Evolutionary conservation across 2,113 vertebrate species (phyloP).

Genomic region (Bostrychus sinensis): DNA sequence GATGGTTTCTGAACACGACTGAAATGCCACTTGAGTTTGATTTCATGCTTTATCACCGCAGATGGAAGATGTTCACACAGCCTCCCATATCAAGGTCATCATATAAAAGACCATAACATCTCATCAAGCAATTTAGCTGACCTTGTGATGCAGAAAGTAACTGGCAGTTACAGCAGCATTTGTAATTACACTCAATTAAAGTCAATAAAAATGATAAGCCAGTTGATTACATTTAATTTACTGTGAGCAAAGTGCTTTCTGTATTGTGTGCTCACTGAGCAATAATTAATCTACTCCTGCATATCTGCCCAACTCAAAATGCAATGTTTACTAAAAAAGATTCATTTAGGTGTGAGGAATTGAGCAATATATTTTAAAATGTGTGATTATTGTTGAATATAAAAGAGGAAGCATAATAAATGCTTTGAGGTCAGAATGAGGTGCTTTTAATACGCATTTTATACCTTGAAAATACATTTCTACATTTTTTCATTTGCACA

Average conservation of each 20-base stretch:
- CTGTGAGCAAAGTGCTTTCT: slow-evolving; percentile 59
- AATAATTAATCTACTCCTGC: slow-evolving; percentile 60
- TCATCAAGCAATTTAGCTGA: slow-evolving; percentile 67
- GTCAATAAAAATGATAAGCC: slow-evolving; percentile 73
- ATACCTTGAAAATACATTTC: background rate
- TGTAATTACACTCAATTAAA: slow-evolving; percentile 74
- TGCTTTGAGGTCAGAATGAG: background rate
- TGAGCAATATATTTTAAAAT: slow-evolving; percentile 17
- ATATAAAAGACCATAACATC: slow-evolving; percentile 68
- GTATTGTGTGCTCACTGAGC: slow-evolving; percentile 48
- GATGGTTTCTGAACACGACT: slow-evolving; percentile 19
- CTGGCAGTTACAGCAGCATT: slow-evolving; percentile 67
- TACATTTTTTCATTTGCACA: background rate
- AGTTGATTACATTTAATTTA: slow-evolving; percentile 74
- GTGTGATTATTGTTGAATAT: slow-evolving; percentile 7
- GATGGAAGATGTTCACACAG: slow-evolving; percentile 43
- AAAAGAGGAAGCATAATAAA: background rate
- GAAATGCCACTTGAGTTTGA: slow-evolving; percentile 37
- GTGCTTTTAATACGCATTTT: no score
- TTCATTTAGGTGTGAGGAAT: slow-evolving; percentile 22
- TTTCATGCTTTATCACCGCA: slow-evolving; percentile 54
- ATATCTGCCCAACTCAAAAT: slow-evolving; percentile 50
- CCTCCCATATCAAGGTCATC: slow-evolving; percentile 62
- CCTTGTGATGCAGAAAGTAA: slow-evolving; percentile 69
- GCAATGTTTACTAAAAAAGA: slow-evolving; percentile 42